Base-by-base conservation (phyloP, 2,113 vertebrate genomes). In the Pithys albifrons region DNA sequence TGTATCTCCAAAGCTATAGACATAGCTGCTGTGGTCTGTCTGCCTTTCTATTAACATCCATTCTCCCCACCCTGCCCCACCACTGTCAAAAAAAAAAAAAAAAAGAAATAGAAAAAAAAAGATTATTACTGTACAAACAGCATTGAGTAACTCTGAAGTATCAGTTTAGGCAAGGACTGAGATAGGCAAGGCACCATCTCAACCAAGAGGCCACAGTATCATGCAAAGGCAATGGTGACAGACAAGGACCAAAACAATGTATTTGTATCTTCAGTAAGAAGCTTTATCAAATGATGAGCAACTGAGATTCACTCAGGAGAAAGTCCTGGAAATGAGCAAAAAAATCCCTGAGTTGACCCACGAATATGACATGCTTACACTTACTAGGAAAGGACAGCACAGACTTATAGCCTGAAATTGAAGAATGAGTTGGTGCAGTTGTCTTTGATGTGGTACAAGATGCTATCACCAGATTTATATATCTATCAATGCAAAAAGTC, bases 361-460 rank as follows among this genome's bases (percentile, higher is more conserved):
- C 31, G 37, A 58, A 76, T 61, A 59, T 0, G 25, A 76, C 67
- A 80, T 0, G 0, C 64, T 73, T 85, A 54, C 2, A 7, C 37
- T 69, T 61, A 43, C 8, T 64, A 77, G 43, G 46, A 54, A 88
- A 91, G 67, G 69, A 88, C 18, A 4, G 45, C 51, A 67, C n/a
- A 62, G 29, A 35, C 18, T 85, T 85, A 37, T 6, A 55, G 72
- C 55, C 88, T 77, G 43, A 55, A 88, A 64, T 46, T 88, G 88
- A 96, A 77, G 79, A 83, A 96, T 65, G 93, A 96, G 52, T 79
- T 0, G 0, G 33, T 1, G 0, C 79, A 72, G 51, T 18, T 0
- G 13, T 51, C 85, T 96, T 97, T 95, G 85, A 96, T 85, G 94
- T 94, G 70, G 84, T 59, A 71, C 23, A 39, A 91, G 91, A 96